Evolutionary conservation across 2,797 vertebrate species (phyloP).

Genomic region (Microctenopoma stevenorrisi): DNA sequence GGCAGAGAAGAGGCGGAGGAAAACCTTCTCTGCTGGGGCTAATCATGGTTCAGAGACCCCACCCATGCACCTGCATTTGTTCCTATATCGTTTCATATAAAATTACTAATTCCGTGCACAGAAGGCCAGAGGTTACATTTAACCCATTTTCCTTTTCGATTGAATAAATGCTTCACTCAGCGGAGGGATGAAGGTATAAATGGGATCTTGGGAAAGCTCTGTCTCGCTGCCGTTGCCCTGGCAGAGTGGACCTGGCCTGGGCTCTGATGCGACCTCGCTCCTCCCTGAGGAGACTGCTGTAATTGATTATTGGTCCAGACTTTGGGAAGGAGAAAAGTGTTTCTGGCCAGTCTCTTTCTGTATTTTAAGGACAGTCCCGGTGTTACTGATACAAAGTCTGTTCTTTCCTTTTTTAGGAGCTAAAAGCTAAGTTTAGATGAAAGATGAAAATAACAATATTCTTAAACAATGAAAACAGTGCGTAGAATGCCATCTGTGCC

Average conservation of each 20-base stretch:
- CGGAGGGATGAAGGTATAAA: background rate
- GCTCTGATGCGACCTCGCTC: constrained; percentile 7
- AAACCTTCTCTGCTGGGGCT: constrained; percentile 6
- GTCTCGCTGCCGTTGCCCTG: constrained; percentile 13
- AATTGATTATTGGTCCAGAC: constrained; percentile 16
- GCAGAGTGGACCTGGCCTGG: constrained; percentile 4
- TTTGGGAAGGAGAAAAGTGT: constrained; percentile 8
- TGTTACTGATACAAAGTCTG: constrained; percentile 13
- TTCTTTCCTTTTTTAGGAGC: background rate
- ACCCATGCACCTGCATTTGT: constrained; percentile 13
- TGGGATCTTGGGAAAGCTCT: constrained; percentile 58
- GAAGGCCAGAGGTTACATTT: constrained; percentile 12
- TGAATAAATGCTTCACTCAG: constrained; percentile 14
- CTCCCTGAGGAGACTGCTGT: background rate
- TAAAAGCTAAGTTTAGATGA: background rate
- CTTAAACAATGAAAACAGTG: background rate
- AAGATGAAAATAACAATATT: background rate
- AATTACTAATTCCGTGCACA: constrained; percentile 24
- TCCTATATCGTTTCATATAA: constrained; percentile 14
- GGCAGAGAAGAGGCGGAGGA: background rate
- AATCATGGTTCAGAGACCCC: constrained; percentile 18
- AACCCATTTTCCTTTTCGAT: constrained; percentile 24
- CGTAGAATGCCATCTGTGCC: background rate
- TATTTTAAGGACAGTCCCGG: constrained; percentile 11
- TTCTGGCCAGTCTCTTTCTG: constrained; percentile 6